Percentiles rank a stretch among this genome's conserved stretches.
Conservation (phyloP, 1,140 invertebrate genomes). For the Melanaphis sacchari region DNA sequence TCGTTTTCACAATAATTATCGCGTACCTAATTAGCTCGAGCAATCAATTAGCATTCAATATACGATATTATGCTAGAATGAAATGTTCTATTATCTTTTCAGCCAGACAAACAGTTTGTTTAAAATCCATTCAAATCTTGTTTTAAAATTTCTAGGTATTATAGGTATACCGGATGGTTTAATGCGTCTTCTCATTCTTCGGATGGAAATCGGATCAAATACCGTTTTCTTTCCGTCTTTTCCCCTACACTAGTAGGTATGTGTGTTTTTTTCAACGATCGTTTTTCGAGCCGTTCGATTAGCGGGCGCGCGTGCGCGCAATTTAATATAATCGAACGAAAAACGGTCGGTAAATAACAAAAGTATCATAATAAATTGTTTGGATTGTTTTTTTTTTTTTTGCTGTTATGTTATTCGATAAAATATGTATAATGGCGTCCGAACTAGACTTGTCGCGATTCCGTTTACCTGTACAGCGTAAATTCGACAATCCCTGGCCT, state of each 20-base stretch:
- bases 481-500: slow-evolving; percentile 37
- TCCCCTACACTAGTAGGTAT: background rate
- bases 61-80: background rate
- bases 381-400: background rate
- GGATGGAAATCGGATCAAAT: background rate
- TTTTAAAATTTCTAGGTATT: too few species aligned
- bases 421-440: background rate
- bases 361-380: background rate
- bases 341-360: background rate
- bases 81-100: background rate
- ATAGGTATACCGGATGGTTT: background rate
- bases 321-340: background rate
- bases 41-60: background rate
- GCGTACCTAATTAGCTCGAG: background rate
- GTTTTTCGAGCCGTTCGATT: background rate
- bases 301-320: background rate
- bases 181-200: background rate
- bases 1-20: background rate
- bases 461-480: background rate
- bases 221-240: background rate
- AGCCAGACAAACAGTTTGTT: background rate
- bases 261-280: background rate
- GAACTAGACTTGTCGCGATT: slow-evolving; percentile 26
- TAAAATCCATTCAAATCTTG: background rate
- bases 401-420: background rate